These are phyloP conservation scores for Dione juno DNA, from an alignment of 2,888 invertebrate species.

Conservation along the genomic window DNA sequence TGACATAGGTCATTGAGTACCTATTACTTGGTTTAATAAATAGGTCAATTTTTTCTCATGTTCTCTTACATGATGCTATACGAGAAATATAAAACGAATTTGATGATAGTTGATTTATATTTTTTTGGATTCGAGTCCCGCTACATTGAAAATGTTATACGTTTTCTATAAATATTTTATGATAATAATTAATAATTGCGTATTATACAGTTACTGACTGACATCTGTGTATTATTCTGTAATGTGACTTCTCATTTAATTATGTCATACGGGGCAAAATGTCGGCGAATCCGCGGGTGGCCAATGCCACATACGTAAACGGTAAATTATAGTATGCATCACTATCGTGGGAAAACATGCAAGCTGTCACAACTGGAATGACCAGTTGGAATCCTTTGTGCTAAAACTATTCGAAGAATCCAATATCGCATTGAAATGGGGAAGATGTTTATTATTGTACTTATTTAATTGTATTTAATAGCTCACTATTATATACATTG, in stretches of 20 bases:
- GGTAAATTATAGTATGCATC: slow-evolving; percentile 38
- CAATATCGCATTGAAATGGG: slow-evolving; percentile 18
- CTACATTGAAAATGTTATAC: too few species aligned
- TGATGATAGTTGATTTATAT: too few species aligned
- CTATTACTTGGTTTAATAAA: not conserved
- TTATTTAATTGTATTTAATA: slow-evolving; percentile 4
- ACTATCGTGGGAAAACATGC: slow-evolving; percentile 43
- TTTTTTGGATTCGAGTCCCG: too few species aligned
- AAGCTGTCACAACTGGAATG: slow-evolving; percentile 34
- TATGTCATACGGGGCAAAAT: slow-evolving; percentile 14
- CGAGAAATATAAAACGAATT: not conserved
- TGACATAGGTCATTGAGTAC: not conserved
- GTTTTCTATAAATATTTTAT: too few species aligned
- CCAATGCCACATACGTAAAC: slow-evolving; percentile 25
- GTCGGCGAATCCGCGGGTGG: slow-evolving; percentile 15
- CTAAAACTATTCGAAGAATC: slow-evolving; percentile 37
- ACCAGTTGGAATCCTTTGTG: slow-evolving; percentile 39
- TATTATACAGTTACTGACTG: not conserved
- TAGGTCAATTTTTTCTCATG: not conserved
- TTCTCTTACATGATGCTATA: not conserved
- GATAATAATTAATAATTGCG: too few species aligned
- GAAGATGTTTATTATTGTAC: slow-evolving; percentile 1
- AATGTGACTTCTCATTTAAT: not conserved
- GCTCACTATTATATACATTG: not conserved
- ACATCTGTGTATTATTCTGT: not conserved